A percentile compares a stretch with the other conserved stretches of the same genome.
phyloP scores from a whole-genome alignment of 2,888 invertebrate species.

The Miltochrista miniata region DNA sequence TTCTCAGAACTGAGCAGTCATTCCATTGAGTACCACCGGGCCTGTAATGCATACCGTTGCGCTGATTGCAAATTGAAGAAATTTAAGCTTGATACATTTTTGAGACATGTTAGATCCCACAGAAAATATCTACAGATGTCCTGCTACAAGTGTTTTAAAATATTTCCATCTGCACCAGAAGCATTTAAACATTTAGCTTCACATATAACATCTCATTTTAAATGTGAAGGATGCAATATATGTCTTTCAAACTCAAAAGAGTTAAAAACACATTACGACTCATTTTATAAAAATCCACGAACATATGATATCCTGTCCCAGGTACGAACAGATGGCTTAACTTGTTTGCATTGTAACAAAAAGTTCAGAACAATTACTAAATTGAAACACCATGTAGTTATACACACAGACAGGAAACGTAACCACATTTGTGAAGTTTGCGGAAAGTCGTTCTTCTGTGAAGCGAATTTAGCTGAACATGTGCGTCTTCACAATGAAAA shows the following conservation, averaged over 20 bases:
- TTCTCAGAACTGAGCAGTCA: slow-evolving; percentile 79
- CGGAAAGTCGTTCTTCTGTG: slow-evolving; percentile 59
- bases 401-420: slow-evolving; percentile 75
- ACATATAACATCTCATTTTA: slow-evolving; percentile 42
- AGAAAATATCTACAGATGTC: slow-evolving; percentile 81
- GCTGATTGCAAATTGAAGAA: slow-evolving; percentile 81
- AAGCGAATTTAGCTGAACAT: slow-evolving; percentile 51
- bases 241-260: slow-evolving; percentile 47
- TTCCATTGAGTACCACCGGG: slow-evolving; percentile 83
- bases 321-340: slow-evolving; percentile 47
- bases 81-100: slow-evolving; percentile 51
- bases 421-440: slow-evolving; percentile 66
- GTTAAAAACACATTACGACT: slow-evolving; percentile 45
- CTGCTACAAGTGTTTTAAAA: slow-evolving; percentile 57
- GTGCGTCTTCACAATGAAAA: slow-evolving; percentile 56
- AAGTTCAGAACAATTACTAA: slow-evolving; percentile 50
- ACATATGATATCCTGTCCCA: slow-evolving; percentile 51
- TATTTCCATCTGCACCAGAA: slow-evolving; percentile 42
- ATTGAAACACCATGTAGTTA: slow-evolving; percentile 79
- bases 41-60: slow-evolving; percentile 85
- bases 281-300: slow-evolving; percentile 48
- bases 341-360: slow-evolving; percentile 60
- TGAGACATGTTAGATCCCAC: slow-evolving; percentile 84
- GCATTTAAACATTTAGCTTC: slow-evolving; percentile 39
- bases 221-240: slow-evolving; percentile 60